These are phyloP conservation scores for Drosophila azteca DNA, from an alignment of 1,140 invertebrate species.

Conservation along the genomic window DNA sequence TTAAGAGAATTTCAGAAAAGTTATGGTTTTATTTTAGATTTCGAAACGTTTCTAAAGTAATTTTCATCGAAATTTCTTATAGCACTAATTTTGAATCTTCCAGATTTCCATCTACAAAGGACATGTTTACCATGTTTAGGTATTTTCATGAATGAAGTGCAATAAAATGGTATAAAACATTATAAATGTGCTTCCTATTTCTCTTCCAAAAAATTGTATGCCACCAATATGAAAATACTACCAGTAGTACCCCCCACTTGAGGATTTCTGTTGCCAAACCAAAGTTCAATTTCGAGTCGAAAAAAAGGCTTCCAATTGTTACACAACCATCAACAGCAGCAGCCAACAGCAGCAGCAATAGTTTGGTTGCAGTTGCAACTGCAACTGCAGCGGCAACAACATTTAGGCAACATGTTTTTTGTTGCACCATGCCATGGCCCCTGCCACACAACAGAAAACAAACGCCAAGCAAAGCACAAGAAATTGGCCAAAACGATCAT, in stretches of 20 bases:
- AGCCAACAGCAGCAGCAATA: conserved; percentile 22
- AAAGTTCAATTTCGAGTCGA: conserved; percentile 37
- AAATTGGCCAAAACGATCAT: conserved; percentile 79
- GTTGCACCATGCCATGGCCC: conserved; percentile 27
- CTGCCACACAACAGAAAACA: conserved; percentile 38
- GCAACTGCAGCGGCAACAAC: conserved; percentile 40
- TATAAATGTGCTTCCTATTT: no score
- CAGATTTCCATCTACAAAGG: no score
- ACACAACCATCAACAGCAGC: conserved; percentile 49
- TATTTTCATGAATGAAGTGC: no score
- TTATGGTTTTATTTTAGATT: no score
- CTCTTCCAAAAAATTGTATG: no score
- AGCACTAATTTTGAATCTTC: neutral
- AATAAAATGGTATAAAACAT: no score
- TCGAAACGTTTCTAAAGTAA: neutral
- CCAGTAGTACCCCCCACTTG: no score
- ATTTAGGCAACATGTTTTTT: conserved; percentile 62
- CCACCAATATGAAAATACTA: no score
- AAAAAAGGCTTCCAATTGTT: conserved; percentile 62
- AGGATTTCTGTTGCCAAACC: conserved; percentile 7
- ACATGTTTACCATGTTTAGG: no score
- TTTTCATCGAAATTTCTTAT: neutral
- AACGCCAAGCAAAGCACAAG: conserved; percentile 36
- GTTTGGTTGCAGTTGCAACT: conserved; percentile 14
- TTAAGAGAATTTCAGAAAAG: no score